Evolutionary conservation across 2,113 vertebrate genomes (phyloP), one percentile per base, ranked within the genome.

Genomic region (Saimiri boliviensis): DNA sequence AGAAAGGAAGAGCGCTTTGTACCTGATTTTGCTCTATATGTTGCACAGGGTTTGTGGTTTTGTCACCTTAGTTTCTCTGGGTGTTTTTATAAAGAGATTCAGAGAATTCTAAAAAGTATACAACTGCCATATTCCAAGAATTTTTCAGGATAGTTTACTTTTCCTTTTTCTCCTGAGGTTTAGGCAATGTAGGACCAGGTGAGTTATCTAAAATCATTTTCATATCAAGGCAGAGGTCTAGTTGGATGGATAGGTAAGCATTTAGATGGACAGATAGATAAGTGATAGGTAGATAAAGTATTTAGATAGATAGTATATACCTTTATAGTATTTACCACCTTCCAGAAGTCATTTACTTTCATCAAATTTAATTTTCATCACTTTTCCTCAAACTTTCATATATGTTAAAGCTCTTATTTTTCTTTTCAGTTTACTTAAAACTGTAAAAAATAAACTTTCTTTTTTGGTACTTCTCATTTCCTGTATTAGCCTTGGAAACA

Each of bases 361-460:
- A 49, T 74, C 80, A 71, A 77, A 58, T 58, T 58, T 58, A 56
- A 27, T 63, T 63, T 63, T 63, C 13, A 63, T 96, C 97, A 80
- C 83, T 98, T 27, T 94, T 86, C 35, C 94, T 98, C 58, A 85
- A 93, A 95, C 23, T 85, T 96, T 98, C 97, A 98, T 98, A 97
- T 95, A 98, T 0, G 95, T 98, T 98, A 98, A 98, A 98, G 97
- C 97, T 98, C 98, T 98, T 97, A 89, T 96, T 96, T 98, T 96
- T 93, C 77, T 94, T 93, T 97, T 98, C 97, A 96, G 98, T 97
- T 97, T 98, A 98, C 89, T 98, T 98, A 98, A 98, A 98, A 92
- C 49, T 96, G 98, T 98, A 91, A 97, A 98, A 98, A 99, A 98
- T 99, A 99, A 95, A 98, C 91, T 95, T 97, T 92, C 92, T 96